phyloP scores from a whole-genome alignment of 2,797 vertebrate species.

The Eulemur mongoz region DNA sequence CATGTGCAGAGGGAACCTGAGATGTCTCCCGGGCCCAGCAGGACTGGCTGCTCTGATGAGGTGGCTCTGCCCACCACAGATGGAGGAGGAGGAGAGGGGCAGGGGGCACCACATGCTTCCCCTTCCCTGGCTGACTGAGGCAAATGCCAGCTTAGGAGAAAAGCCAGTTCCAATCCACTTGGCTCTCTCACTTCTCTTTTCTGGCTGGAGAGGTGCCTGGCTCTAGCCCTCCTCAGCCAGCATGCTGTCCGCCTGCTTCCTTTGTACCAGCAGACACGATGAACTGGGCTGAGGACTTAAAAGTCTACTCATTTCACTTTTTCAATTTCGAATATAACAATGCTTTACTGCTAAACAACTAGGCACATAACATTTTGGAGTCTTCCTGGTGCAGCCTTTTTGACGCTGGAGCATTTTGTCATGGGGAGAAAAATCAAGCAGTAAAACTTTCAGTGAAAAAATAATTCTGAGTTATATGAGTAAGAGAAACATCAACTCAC shows the following conservation, averaged over 20 bases:
- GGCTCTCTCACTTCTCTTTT: not conserved
- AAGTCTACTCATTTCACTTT: not conserved
- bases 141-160: not conserved
- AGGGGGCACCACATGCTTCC: not conserved
- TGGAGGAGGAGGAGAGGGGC: not conserved
- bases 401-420: not conserved
- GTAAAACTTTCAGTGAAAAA: not conserved
- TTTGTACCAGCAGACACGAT: not conserved
- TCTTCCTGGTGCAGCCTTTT: not conserved
- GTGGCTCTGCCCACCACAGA: not conserved
- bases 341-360: not conserved
- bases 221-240: not conserved
- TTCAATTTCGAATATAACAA: not conserved
- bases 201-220: not conserved
- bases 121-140: not conserved
- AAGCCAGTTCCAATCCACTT: not conserved
- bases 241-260: fast-evolving
- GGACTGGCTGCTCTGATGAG: not conserved
- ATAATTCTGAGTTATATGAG: not conserved
- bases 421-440: not conserved
- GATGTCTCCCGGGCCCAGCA: too few relatives aligned
- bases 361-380: not conserved
- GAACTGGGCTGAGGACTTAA: not conserved
- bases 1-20: not conserved
- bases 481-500: not conserved